Evolutionary conservation across 2,888 invertebrate genomes (phyloP).

Genomic region (Podabrus alpinus): DNA sequence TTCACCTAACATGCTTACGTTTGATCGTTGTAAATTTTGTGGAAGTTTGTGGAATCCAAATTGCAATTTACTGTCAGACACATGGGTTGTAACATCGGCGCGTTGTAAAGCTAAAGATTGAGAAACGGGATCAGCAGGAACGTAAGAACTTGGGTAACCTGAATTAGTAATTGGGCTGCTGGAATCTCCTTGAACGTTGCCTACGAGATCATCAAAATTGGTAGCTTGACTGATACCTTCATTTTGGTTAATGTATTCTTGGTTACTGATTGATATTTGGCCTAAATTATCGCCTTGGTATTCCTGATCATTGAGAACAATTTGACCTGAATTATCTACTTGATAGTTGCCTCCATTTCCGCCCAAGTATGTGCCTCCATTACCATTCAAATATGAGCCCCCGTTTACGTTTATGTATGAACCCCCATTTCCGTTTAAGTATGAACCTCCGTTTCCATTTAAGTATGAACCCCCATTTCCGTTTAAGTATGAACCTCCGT

Average conservation of each 20-base stretch:
- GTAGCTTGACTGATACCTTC: background rate
- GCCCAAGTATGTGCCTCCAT: no score
- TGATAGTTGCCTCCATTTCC: background rate
- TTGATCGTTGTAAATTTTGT: conserved; percentile 47
- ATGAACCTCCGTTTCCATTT: background rate
- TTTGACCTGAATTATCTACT: background rate
- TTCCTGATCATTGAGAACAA: no score
- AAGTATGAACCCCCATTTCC: background rate
- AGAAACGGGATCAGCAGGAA: conserved; percentile 59
- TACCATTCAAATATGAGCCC: background rate
- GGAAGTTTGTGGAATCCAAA: conserved; percentile 60
- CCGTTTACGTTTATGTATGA: background rate
- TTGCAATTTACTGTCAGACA: conserved; percentile 58
- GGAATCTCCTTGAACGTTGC: background rate
- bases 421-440: background rate
- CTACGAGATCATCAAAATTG: background rate
- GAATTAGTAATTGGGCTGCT: background rate
- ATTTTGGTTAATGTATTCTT: background rate
- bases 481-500: background rate
- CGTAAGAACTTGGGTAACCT: background rate
- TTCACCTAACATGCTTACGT: conserved; percentile 5
- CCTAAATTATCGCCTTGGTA: background rate
- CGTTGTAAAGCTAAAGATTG: conserved; percentile 55
- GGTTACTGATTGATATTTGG: background rate
- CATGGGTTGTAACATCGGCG: conserved; percentile 48